Evolutionary conservation across 1,140 invertebrate genomes (phyloP).

Genomic region (Archivesica marissinica): DNA sequence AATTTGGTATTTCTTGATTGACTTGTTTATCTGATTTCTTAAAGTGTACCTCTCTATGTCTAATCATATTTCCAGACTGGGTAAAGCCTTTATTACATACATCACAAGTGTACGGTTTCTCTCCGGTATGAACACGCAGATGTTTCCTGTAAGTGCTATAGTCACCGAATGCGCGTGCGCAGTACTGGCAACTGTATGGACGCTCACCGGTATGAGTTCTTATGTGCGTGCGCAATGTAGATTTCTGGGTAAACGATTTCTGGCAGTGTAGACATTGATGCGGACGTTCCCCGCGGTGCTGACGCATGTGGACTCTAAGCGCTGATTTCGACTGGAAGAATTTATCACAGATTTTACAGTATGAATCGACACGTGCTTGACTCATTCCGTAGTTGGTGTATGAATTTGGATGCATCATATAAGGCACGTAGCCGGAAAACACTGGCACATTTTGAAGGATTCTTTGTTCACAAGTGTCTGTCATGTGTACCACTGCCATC

Average conservation of each 20-base stretch:
- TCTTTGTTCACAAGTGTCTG: not conserved
- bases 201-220: conserved; percentile 76
- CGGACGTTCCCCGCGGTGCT: conserved; percentile 17
- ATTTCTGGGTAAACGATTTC: conserved; percentile 88
- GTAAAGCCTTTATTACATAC: conserved; percentile 96
- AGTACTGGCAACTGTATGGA: conserved; percentile 87
- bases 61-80: conserved; percentile 91
- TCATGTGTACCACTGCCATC: too few relatives aligned
- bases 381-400: not conserved
- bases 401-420: not conserved
- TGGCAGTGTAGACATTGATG: conserved; percentile 81
- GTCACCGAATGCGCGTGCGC: conserved; percentile 87
- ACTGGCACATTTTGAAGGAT: not conserved
- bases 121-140: conserved; percentile 89
- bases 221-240: conserved; percentile 71
- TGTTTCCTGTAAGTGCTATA: conserved; percentile 71
- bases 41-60: conserved; percentile 59
- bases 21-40: conserved; percentile 20
- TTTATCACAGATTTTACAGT: conserved; percentile 32
- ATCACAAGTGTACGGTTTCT: conserved; percentile 95
- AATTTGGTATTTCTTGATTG: too few relatives aligned
- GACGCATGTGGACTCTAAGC: conserved; percentile 25
- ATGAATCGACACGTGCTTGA: not conserved
- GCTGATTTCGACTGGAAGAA: conserved; percentile 28
- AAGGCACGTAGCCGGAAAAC: not conserved